A percentile compares a stretch with the other conserved stretches of the same genome.
These are phyloP conservation scores for Myodes glareolus DNA, from an alignment of 2,113 vertebrate genomes.

Conservation along the genomic window DNA sequence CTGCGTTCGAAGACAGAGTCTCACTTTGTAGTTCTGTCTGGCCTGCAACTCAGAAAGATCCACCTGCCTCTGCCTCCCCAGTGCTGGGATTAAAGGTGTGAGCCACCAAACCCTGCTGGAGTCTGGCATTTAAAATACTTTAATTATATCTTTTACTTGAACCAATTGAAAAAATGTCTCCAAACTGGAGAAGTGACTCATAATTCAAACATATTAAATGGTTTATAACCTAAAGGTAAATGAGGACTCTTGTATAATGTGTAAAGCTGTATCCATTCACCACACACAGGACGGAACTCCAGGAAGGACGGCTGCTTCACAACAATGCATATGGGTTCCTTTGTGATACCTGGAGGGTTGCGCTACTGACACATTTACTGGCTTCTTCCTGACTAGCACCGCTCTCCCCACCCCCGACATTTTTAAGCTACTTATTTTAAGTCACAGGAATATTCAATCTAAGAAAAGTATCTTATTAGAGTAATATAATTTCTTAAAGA, in stretches of 20 bases:
- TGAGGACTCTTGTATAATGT: conserved; percentile 47
- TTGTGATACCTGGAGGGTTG: conserved; percentile 79
- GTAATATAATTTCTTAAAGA: conserved; percentile 87
- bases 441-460: conserved; percentile 85
- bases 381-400: conserved; percentile 80
- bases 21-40: neutral
- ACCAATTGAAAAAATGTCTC: conserved; percentile 48
- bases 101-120: neutral
- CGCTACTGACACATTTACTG: conserved; percentile 76
- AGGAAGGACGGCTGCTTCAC: conserved; percentile 60
- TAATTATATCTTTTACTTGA: conserved; percentile 66
- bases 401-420: conserved; percentile 61
- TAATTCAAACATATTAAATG: conserved; percentile 60
- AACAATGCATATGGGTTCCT: conserved; percentile 76
- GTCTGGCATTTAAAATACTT: conserved; percentile 74
- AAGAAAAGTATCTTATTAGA: conserved; percentile 87
- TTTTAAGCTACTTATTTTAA: conserved; percentile 82
- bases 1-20: neutral
- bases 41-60: neutral
- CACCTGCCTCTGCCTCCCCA: neutral
- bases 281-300: conserved; percentile 46
- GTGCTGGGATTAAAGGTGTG: neutral
- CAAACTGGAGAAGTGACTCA: conserved; percentile 48
- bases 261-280: conserved; percentile 67
- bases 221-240: conserved; percentile 51